phyloP scores from a whole-genome alignment of 1,140 invertebrate species.

The Caenorhabditis tropicalis region DNA sequence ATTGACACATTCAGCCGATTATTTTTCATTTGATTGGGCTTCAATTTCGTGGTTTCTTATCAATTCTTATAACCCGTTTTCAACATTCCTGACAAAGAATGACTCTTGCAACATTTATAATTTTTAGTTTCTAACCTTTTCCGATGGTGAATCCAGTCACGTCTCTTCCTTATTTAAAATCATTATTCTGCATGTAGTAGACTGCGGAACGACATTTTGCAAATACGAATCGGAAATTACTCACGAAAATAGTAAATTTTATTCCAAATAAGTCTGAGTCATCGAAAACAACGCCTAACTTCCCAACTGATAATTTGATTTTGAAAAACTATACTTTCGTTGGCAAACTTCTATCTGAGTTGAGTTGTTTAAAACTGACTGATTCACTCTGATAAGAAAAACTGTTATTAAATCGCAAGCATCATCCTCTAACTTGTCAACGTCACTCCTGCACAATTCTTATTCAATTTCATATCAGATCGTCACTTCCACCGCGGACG shows the following conservation, averaged over 20 bases:
- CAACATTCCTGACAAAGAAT: background rate
- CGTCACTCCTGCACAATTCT: background rate
- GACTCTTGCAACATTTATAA: background rate
- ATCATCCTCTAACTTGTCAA: background rate
- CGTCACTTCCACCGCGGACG: background rate
- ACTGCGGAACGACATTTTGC: too few species aligned
- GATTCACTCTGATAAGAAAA: slow-evolving; percentile 13
- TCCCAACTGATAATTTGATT: background rate
- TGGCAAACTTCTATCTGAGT: background rate
- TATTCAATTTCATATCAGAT: slow-evolving; percentile 1
- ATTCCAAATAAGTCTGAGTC: background rate
- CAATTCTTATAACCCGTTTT: background rate
- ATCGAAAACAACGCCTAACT: background rate
- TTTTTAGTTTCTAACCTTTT: background rate
- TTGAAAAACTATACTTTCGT: background rate
- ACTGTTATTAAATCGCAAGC: background rate
- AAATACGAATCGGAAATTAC: too few species aligned
- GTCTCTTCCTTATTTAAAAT: too few species aligned
- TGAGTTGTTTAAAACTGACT: background rate
- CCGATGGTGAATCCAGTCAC: too few species aligned
- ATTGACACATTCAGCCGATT: background rate
- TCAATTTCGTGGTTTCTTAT: background rate
- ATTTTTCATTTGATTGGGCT: background rate
- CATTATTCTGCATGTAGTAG: too few species aligned
- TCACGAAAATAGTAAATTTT: too few species aligned